Percentiles rank a stretch among this genome's conserved stretches.
Evolutionary conservation across 2,797 vertebrate species (phyloP).

Genomic region (Enteromius paludinosus): DNA sequence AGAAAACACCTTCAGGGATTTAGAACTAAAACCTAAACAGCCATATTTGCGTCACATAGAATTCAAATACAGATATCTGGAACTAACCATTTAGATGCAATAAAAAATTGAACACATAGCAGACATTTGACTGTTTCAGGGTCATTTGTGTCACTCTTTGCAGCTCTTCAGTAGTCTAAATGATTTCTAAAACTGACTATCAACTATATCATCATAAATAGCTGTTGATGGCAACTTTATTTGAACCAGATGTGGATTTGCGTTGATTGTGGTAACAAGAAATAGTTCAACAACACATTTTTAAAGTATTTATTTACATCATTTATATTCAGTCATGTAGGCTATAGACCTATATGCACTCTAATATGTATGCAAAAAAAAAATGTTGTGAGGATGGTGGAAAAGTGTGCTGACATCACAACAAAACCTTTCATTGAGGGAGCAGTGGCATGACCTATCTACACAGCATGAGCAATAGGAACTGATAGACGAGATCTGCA

Average conservation of each 20-base stretch:
- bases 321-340: neutral
- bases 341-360: neutral
- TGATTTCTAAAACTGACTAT: neutral
- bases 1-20: neutral
- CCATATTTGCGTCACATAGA: neutral
- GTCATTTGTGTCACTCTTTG: neutral
- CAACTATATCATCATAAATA: neutral
- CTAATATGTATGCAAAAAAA: neutral
- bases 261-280: neutral
- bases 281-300: neutral
- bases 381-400: neutral
- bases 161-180: neutral
- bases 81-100: neutral
- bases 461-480: slow-evolving; percentile 16
- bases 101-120: neutral
- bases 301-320: neutral
- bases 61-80: neutral
- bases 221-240: neutral
- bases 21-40: neutral
- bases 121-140: neutral
- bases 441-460: neutral
- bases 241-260: neutral
- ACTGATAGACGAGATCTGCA: slow-evolving; percentile 27
- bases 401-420: neutral
- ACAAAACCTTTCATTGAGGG: neutral